phyloP scores from a whole-genome alignment of 2,113 vertebrate species.

The Camelus bactrianus region DNA sequence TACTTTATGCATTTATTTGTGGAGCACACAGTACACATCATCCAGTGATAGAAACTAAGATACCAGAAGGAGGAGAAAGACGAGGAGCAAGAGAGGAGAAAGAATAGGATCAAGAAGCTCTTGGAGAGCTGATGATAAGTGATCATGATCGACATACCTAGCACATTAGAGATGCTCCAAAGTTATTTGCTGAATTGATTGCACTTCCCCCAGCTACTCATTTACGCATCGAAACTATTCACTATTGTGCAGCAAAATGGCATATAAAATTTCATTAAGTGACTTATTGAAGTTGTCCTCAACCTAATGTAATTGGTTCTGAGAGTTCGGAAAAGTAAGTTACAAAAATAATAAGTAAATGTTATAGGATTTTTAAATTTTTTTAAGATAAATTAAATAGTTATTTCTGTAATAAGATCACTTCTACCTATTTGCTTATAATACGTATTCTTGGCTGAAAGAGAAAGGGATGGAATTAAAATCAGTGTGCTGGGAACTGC shows the following conservation, averaged over 20 bases:
- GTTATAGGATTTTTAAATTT: neutral
- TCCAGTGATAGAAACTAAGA: neutral
- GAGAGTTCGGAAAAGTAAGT: slow-evolving; percentile 12
- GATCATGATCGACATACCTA: neutral
- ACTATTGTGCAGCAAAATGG: neutral
- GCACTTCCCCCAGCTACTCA: neutral
- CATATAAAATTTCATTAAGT: neutral
- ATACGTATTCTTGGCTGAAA: neutral
- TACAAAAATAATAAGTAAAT: neutral
- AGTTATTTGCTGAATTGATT: neutral
- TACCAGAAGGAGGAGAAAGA: neutral
- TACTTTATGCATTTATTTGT: neutral
- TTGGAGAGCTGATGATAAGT: neutral
- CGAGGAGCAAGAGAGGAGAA: neutral
- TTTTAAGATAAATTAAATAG: slow-evolving; percentile 30
- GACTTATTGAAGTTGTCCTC: slow-evolving; percentile 9
- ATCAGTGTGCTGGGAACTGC: neutral
- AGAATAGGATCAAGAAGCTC: neutral
- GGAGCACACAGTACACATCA: neutral
- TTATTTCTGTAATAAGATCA: neutral
- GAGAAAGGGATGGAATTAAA: neutral
- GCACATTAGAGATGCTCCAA: neutral
- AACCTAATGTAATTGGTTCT: neutral
- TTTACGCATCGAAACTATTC: slow-evolving; percentile 15
- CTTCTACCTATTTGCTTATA: neutral